Evolutionary conservation across 2,113 vertebrate genomes (phyloP).

Genomic region (Myotis brandtii): DNA sequence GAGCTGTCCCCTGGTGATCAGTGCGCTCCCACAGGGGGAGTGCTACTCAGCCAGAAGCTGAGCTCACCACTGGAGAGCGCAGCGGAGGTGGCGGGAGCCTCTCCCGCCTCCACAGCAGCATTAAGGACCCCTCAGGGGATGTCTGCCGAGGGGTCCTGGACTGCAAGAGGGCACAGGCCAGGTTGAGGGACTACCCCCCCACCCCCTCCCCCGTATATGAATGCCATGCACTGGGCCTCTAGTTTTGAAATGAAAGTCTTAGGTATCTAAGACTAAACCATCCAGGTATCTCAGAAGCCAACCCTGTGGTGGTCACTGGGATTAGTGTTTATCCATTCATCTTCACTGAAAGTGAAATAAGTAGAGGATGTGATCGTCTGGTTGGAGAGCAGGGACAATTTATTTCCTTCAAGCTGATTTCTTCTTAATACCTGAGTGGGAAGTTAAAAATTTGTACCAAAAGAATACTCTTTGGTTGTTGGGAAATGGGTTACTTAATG

Average conservation of each 20-base stretch:
- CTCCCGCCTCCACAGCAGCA: no score
- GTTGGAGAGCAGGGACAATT: not conserved
- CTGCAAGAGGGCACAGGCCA: no score
- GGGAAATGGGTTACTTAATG: constrained; percentile 5
- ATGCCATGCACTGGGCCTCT: no score
- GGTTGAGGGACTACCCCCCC: no score
- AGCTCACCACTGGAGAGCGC: no score
- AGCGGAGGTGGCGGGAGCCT: no score
- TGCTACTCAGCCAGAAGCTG: no score
- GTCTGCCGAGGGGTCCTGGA: no score
- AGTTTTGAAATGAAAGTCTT: not conserved
- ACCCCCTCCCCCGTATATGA: no score
- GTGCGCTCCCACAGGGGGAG: no score
- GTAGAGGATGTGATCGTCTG: not conserved
- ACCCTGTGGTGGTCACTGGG: not conserved
- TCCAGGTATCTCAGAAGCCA: not conserved
- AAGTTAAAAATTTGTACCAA: constrained; percentile 29
- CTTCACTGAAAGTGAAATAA: not conserved
- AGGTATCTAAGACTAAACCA: not conserved
- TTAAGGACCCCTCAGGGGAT: no score
- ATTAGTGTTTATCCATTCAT: not conserved
- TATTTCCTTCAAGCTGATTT: not conserved
- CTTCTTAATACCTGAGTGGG: not conserved
- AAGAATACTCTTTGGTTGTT: constrained; percentile 28
- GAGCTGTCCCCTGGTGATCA: no score